Evolutionary conservation across 2,888 invertebrate genomes (phyloP), one percentile per base, ranked within the genome.

Genomic region (Rhamnusium bicolor): DNA sequence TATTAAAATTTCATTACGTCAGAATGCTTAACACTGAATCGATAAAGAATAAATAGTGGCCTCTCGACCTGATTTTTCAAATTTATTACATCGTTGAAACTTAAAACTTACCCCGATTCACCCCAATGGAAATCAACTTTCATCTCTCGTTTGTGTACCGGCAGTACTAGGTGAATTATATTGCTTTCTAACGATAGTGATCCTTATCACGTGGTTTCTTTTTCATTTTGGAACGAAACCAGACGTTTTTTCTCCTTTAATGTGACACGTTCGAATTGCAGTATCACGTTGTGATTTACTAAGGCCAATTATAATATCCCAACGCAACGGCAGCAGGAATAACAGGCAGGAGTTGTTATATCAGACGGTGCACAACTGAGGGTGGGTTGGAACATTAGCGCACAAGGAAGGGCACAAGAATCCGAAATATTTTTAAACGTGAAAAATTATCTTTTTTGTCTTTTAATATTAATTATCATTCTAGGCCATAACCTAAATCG

Each of bases 221-320:
- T 69, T 54, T 51, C 51, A 29, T 69, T 61, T 53, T 61, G 51
- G 61, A 61, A 53, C 61, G 61, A 49, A 69, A 60, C 69, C 61
- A 61, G 69, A 69, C 69, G 56, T 58, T 60, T 69, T 56, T 61
- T 60, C 49, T 65, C 32, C 60, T 68, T 21, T 69, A 69, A 69
- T 69, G 61, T 69, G 69, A 58, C 69, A 69, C 69, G 69, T 61
- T 69, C 69, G 69, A 69, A 69, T 69, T 69, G 69, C 69, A 69
- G 69, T 58, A 69, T 69, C 69, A 61, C 69, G 69, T 61, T 61
- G 69, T 69, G 69, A 69, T 69, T 69, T 69, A 69, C 69, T 69
- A 61, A 40, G 47, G 51, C 69, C 69, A 69, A 69, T 69, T 69
- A 69, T 69, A 69, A 69, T 69, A 69, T 69, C 61, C 69, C 53